Conservation (phyloP, 2,113 vertebrate genomes). For the Maccullochella peelii region DNA sequence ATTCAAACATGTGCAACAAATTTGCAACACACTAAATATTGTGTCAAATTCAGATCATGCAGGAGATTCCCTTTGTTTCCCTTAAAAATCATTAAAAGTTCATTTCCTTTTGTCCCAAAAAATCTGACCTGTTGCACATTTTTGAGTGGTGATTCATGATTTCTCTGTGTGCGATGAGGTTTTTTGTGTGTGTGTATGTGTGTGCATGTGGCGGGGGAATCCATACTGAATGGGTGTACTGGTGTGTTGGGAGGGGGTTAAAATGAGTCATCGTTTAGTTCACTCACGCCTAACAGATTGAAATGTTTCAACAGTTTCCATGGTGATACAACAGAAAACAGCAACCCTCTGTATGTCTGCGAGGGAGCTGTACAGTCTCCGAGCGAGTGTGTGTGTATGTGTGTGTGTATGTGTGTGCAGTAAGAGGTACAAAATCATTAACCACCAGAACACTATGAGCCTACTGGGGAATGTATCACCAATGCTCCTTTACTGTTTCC, state of each 20-base stretch:
- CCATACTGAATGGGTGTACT: conserved; percentile 33
- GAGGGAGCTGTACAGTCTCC: conserved; percentile 26
- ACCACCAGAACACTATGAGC: conserved; percentile 57
- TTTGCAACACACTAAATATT: conserved; percentile 20
- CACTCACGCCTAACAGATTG: conserved; percentile 78
- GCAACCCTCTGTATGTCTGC: conserved; percentile 44
- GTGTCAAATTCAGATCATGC: neutral
- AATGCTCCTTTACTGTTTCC: conserved; percentile 19
- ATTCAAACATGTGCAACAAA: conserved; percentile 6
- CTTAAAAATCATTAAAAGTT: neutral
- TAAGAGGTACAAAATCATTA: conserved; percentile 63
- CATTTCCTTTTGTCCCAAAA: neutral
- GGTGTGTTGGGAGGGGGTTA: conserved; percentile 71
- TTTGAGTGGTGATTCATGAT: conserved; percentile 30
- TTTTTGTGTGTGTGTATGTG: neutral
- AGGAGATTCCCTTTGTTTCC: neutral
- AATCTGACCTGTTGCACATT: neutral
- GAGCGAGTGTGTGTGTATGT: conserved; percentile 11
- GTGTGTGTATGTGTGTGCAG: conserved; percentile 24
- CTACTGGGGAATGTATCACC: conserved; percentile 60
- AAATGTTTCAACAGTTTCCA: conserved; percentile 82
- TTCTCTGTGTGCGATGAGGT: conserved; percentile 1
- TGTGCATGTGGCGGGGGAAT: conserved; percentile 31
- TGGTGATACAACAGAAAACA: conserved; percentile 78
- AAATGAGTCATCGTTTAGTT: conserved; percentile 80